phyloP scores from a whole-genome alignment of 2,113 vertebrate genomes.

The Oncorhynchus nerka region DNA sequence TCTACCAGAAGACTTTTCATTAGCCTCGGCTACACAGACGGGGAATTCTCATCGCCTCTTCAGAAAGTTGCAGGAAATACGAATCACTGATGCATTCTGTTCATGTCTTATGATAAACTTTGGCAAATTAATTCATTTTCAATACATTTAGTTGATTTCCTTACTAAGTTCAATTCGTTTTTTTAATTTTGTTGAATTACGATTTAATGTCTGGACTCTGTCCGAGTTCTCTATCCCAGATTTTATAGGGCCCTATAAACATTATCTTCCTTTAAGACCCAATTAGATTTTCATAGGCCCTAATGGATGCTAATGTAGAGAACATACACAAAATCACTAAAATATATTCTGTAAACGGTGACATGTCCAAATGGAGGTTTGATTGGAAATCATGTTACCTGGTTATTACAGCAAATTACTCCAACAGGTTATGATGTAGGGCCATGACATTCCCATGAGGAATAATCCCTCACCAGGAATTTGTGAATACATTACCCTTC shows the following conservation, averaged over 20 bases:
- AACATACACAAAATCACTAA: slow-evolving; percentile 15
- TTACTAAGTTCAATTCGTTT: too few relatives aligned
- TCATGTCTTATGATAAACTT: too few relatives aligned
- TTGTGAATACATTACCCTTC: neutral
- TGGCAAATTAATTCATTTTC: too few relatives aligned
- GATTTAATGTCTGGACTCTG: too few relatives aligned
- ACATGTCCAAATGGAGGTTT: neutral
- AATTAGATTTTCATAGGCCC: slow-evolving; percentile 4
- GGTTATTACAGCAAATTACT: neutral
- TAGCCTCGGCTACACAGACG: too few relatives aligned
- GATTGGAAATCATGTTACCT: slow-evolving; percentile 22
- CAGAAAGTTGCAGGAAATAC: too few relatives aligned
- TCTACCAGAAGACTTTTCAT: too few relatives aligned
- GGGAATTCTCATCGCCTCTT: too few relatives aligned
- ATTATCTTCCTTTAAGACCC: slow-evolving; percentile 23
- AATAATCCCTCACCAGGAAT: neutral
- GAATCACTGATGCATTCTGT: too few relatives aligned
- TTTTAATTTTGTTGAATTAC: too few relatives aligned
- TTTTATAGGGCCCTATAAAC: neutral
- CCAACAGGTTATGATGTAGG: neutral
- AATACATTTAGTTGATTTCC: too few relatives aligned
- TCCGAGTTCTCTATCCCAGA: too few relatives aligned
- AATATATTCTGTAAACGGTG: slow-evolving; percentile 30
- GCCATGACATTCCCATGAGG: neutral
- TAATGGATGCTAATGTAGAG: slow-evolving; percentile 15